Evolutionary conservation across 2,797 vertebrate genomes (phyloP).

Genomic region (Bufotes viridis): DNA sequence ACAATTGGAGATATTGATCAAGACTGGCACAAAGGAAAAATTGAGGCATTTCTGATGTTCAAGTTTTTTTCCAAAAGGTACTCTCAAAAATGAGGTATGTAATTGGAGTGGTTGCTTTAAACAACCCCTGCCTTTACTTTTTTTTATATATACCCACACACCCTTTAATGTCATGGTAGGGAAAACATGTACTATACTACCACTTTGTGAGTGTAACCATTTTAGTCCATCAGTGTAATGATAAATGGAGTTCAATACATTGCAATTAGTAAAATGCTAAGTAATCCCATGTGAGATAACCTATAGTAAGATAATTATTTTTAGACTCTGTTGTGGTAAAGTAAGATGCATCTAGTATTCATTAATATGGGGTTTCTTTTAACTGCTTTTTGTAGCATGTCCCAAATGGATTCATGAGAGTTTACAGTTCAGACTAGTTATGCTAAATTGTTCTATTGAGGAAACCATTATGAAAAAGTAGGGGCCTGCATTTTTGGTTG

Average conservation of each 20-base stretch:
- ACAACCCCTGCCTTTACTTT: too few relatives aligned
- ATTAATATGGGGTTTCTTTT: background rate
- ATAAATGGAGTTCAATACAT: slow-evolving; percentile 14
- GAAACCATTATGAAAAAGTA: background rate
- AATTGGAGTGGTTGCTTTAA: too few relatives aligned
- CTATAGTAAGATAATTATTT: background rate
- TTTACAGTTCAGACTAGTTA: background rate
- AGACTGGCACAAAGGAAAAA: too few relatives aligned
- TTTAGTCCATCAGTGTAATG: background rate
- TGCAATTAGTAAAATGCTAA: slow-evolving; percentile 28
- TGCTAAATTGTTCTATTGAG: background rate
- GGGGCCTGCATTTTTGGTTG: background rate
- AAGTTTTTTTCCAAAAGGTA: too few relatives aligned
- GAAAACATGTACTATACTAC: background rate
- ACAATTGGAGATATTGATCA: too few relatives aligned
- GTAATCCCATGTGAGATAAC: background rate
- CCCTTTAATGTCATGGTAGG: background rate
- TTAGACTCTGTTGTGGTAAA: background rate
- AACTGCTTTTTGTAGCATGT: background rate
- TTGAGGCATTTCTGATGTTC: too few relatives aligned
- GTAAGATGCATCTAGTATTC: background rate
- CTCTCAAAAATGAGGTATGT: too few relatives aligned
- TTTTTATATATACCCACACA: too few relatives aligned
- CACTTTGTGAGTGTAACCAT: background rate
- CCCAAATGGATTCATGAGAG: background rate